These are phyloP conservation scores for Pseudorectes ferrugineus DNA, from an alignment of 2,113 vertebrate genomes.

Conservation along the genomic window DNA sequence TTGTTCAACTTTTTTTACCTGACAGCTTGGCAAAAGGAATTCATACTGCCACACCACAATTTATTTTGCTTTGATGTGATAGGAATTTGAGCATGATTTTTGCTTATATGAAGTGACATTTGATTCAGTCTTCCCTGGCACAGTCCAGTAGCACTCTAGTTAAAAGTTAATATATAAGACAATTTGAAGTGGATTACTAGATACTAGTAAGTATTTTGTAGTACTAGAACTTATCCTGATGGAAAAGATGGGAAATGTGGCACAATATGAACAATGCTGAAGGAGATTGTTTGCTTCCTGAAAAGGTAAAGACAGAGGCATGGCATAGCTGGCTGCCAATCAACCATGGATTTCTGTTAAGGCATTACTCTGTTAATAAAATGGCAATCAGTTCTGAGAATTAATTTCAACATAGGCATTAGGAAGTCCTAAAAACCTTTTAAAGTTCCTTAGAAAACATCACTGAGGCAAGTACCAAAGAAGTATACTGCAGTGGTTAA, in stretches of 20 bases:
- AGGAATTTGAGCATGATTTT: not conserved
- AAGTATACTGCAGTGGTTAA: not conserved
- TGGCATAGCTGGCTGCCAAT: not conserved
- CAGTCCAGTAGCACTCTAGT: fast-evolving
- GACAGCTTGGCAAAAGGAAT: not conserved
- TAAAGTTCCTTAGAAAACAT: not conserved
- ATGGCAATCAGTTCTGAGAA: not conserved
- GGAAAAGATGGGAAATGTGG: not conserved
- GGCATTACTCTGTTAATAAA: not conserved
- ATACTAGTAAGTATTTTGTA: not conserved
- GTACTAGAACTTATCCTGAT: not conserved
- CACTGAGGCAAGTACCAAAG: not conserved
- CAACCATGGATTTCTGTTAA: not conserved
- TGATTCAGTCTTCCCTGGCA: not conserved
- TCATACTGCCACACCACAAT: not conserved
- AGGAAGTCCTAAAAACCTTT: not conserved
- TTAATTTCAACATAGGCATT: not conserved
- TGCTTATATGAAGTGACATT: not conserved
- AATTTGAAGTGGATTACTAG: not conserved
- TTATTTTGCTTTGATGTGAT: not conserved
- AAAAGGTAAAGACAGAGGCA: not conserved
- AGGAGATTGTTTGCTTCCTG: not conserved
- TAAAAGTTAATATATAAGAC: not conserved
- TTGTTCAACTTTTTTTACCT: not conserved
- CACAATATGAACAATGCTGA: not conserved